Conservation (phyloP, 2,797 vertebrate genomes). For the Gila robusta region DNA sequence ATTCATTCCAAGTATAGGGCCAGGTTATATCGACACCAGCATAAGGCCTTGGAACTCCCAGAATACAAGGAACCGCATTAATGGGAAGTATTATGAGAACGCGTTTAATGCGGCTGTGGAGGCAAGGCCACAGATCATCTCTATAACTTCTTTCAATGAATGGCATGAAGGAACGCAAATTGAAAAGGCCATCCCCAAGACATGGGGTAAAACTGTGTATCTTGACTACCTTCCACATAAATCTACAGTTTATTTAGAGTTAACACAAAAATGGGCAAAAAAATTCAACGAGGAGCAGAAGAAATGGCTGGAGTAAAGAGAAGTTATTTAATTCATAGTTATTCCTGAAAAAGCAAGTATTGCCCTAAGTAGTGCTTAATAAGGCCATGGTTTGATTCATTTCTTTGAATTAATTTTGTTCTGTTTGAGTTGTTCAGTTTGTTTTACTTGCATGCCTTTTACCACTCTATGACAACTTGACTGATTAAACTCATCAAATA, state of each 20-base stretch:
- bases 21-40: constrained; percentile 94
- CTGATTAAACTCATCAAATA: not conserved
- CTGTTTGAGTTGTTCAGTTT: constrained; percentile 1
- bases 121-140: constrained; percentile 87
- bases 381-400: not conserved
- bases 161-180: constrained; percentile 99
- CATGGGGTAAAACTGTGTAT: constrained; percentile 81
- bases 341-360: not conserved
- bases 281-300: constrained; percentile 85
- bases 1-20: constrained; percentile 95
- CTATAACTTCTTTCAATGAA: constrained; percentile 97
- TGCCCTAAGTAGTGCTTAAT: not conserved
- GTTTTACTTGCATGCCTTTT: not conserved
- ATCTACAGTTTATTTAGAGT: constrained; percentile 89
- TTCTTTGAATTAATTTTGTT: not conserved
- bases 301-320: constrained; percentile 71
- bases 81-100: constrained; percentile 94
- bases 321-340: not conserved
- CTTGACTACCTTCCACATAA: constrained; percentile 94
- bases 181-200: constrained; percentile 92
- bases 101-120: constrained; percentile 86
- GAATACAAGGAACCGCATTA: constrained; percentile 94
- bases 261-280: constrained; percentile 92
- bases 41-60: constrained; percentile 94
- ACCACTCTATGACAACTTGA: constrained; percentile 21